These are phyloP conservation scores for Strigamia transsilvanica DNA, from an alignment of 2,888 invertebrate species.

Conservation along the genomic window DNA sequence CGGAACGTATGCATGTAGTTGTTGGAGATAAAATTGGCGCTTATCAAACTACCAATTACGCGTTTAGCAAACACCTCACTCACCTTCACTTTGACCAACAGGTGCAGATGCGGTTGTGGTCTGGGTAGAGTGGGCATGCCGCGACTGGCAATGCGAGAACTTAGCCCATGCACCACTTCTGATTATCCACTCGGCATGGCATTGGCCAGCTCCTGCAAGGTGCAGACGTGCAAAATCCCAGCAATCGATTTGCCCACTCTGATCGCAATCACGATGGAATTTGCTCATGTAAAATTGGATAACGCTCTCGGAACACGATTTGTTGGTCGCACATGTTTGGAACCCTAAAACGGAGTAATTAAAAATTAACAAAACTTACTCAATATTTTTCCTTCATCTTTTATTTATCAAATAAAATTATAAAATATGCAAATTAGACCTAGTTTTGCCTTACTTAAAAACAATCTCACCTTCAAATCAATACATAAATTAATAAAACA, in stretches of 20 bases:
- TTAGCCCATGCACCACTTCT: constrained; percentile 58
- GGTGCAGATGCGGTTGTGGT: background rate
- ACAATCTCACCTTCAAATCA: background rate
- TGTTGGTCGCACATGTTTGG: constrained; percentile 76
- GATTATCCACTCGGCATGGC: constrained; percentile 55
- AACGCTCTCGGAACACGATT: constrained; percentile 77
- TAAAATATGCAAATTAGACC: too few species aligned
- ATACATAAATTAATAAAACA: background rate
- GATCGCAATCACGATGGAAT: constrained; percentile 74
- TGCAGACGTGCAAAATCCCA: constrained; percentile 85
- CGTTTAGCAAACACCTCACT: constrained; percentile 10
- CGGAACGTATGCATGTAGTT: background rate
- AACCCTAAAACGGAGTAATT: constrained; percentile 69
- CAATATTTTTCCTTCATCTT: background rate
- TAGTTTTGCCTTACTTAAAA: constrained; percentile 3
- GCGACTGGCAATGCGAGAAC: constrained; percentile 56
- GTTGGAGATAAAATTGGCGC: background rate
- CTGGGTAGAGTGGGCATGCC: background rate
- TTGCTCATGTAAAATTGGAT: constrained; percentile 81
- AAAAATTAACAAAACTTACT: background rate
- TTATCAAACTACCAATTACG: constrained; percentile 11
- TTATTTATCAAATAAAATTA: too few species aligned
- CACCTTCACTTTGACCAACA: constrained; percentile 43
- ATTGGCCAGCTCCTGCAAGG: constrained; percentile 61
- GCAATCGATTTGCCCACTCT: constrained; percentile 79